Evolutionary conservation across 2,888 invertebrate genomes (phyloP), one percentile per base, ranked within the genome.

Genomic region (Diadegma fenestrale): DNA sequence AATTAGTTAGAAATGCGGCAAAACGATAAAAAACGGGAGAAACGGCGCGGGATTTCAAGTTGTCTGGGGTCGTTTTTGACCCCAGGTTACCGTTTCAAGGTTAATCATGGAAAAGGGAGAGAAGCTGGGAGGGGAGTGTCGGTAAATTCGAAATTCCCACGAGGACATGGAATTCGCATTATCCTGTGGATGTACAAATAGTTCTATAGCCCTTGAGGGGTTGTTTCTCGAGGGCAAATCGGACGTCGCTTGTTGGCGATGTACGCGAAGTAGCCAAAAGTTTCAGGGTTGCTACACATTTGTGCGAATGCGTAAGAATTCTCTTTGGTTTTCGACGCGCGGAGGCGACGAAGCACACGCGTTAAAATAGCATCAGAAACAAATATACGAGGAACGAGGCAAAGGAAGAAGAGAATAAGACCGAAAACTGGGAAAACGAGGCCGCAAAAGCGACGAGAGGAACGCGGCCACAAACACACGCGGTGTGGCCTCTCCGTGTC

Each of bases 381-480:
- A 86, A 77, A 73, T 79, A 82, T 75, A 76, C 43, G 33, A 77
- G 78, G n/a, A 68, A 72, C 43, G 72, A 76, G 84, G 76, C 80
- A 72, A 76, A 68, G 63, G 68, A 22, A 19, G 80, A 37, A 48
- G 79, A 83, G 87, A 88, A 87, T 79, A 85, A 63, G 83, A 79
- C 75, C 84, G 86, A 88, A 86, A 88, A 84, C 88, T 89, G 88
- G 84, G 78, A 90, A 92, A 90, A 92, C 90, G 91, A 91, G 89
- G 89, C 80, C 80, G 73, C 92, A 92, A 91, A 92, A 90, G 90
- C 89, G 91, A 91, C 90, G 91, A 92, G 92, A 92, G 83, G 85
- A 92, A 92, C 90, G 92, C 89, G 89, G 92, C 92, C 93, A 89
- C 93, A 93, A 80, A 92, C 93, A 91, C 93, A 92, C 91, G 91